Base-by-base conservation (phyloP, 2,888 invertebrate species). In the Drosophila eohydei region DNA sequence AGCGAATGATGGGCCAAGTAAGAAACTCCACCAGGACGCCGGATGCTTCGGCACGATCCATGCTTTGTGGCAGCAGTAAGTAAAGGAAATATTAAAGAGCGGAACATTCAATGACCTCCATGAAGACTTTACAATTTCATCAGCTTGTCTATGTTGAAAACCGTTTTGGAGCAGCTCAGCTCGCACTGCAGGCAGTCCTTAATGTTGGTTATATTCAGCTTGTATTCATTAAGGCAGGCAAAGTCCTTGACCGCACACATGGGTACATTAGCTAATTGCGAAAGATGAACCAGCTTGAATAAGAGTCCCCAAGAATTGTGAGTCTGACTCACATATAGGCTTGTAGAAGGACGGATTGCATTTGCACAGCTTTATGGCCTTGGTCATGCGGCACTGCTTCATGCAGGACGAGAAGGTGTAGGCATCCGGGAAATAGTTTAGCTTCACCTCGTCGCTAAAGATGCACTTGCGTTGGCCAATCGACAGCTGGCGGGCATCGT, bases 401-500 rank as follows among this genome's bases (percentile, higher is more conserved):
- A 96, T 96, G 87, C 96, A 96, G 3, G 95, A 95, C 0, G 95
- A 94, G 83, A 95, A 96, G 0, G 96, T 95, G 85, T 96, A 96
- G 3, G 93, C 91, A 0, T 94, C 94, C 0, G 94, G 95, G 56
- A 92, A 93, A 41, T 88, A 92, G 58, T 94, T 93, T 69, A 96
- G 90, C 63, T 93, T 93, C 21, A 95, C 93, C 91, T 97, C 97
- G 80, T 96, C 94, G 0, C 94, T 93, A 85, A 96, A 96, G 36
- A 96, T 94, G 83, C 97, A 97, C 59, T 95, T 94, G 11, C 97
- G 93, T 90, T 97, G 96, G 2, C 91, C 91, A 51, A 95, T 94
- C 2, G 94, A 93, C 50, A 97, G 92, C 81, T 96, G 96, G 0
- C 95, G 93, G 0, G 96, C 96, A 87, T 96, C 96, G 65, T 95